Evolutionary conservation across 2,888 invertebrate genomes (phyloP).

Genomic region (Caenorhabditis virilis): DNA sequence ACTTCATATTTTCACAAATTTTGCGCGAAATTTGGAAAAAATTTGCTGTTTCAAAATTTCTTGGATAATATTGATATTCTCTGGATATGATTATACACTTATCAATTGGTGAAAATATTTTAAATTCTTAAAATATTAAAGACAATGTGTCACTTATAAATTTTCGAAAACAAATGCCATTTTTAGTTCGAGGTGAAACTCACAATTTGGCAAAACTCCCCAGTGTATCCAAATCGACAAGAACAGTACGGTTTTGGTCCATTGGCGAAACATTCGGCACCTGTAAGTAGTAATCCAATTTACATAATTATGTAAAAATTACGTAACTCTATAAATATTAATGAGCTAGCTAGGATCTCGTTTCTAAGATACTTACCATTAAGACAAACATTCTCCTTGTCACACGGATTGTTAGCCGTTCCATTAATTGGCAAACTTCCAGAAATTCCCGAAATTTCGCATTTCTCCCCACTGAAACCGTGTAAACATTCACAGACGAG

Average conservation of each 20-base stretch:
- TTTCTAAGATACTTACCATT: conserved; percentile 28
- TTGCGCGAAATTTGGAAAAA: too few species aligned
- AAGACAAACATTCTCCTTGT: conserved; percentile 19
- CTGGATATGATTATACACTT: too few species aligned
- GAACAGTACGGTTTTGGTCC: conserved; percentile 25
- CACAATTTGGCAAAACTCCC: conserved; percentile 24
- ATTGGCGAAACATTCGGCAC: conserved; percentile 28
- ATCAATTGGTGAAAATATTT: neutral
- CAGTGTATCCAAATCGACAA: conserved; percentile 21
- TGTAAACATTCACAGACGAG: conserved; percentile 26
- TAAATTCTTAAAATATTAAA: neutral
- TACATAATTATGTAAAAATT: neutral
- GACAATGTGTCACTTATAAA: neutral
- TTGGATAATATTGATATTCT: too few species aligned
- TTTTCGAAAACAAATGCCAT: neutral
- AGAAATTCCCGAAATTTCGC: conserved; percentile 5
- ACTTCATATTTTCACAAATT: too few species aligned
- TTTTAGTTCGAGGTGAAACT: neutral
- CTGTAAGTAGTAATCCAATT: conserved; percentile 6
- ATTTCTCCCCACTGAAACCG: conserved; percentile 22
- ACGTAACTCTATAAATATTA: too few species aligned
- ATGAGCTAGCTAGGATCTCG: too few species aligned
- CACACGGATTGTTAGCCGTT: conserved; percentile 18
- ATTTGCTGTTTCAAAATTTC: too few species aligned
- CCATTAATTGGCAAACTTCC: neutral